Percentiles rank a stretch among this genome's conserved stretches.
phyloP scores from a whole-genome alignment of 2,888 invertebrate species.

The Harpalus rufipes region DNA sequence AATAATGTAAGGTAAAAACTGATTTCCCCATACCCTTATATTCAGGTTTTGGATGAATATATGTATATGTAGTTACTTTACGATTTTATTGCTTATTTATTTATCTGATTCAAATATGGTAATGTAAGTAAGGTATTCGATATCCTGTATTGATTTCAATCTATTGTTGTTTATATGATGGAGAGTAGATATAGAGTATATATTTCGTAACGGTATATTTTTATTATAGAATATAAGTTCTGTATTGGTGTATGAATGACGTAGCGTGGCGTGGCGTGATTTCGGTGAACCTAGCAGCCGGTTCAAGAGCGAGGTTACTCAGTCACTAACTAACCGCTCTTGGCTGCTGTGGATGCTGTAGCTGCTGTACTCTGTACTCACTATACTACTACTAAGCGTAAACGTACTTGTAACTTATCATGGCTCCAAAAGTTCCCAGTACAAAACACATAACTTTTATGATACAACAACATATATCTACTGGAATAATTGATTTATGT shows the following conservation, averaged over 20 bases:
- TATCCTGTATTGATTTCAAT: neutral
- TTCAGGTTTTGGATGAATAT: too few relatives aligned
- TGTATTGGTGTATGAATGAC: neutral
- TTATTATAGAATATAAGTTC: neutral
- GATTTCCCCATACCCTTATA: too few relatives aligned
- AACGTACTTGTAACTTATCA: conserved; percentile 2
- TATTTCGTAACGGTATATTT: too few relatives aligned
- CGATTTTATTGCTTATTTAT: neutral
- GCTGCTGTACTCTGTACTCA: conserved; percentile 13
- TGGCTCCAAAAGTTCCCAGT: neutral
- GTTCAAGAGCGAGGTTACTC: conserved; percentile 52
- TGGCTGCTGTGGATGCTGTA: conserved; percentile 9
- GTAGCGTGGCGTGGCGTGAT: conserved; percentile 14
- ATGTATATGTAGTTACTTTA: too few relatives aligned
- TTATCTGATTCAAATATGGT: neutral
- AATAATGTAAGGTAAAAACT: too few relatives aligned
- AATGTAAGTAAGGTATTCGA: neutral
- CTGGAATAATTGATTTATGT: too few relatives aligned
- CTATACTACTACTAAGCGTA: neutral
- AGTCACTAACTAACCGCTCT: conserved; percentile 14
- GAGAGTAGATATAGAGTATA: neutral
- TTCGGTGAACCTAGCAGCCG: conserved; percentile 20
- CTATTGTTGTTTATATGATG: neutral
- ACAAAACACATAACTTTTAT: neutral
- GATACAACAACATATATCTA: too few relatives aligned